phyloP scores from a whole-genome alignment of 2,888 invertebrate species.

The Nezara viridula region DNA sequence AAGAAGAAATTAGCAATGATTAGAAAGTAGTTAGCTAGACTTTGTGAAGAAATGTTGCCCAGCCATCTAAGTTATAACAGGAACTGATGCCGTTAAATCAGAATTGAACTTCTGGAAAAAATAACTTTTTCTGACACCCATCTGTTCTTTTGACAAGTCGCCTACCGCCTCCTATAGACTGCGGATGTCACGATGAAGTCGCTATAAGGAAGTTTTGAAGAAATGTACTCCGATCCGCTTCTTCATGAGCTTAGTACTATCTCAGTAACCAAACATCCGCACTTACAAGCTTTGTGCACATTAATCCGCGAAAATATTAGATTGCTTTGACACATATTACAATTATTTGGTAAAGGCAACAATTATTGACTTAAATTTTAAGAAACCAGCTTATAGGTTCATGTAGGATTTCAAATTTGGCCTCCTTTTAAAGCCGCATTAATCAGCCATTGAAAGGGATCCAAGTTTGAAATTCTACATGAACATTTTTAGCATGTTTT shows the following conservation, averaged over 20 bases:
- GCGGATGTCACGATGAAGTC: background rate
- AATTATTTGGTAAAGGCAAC: too few species aligned
- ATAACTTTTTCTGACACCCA: background rate
- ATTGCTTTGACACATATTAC: too few species aligned
- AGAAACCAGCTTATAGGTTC: too few species aligned
- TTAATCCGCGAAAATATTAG: too few species aligned
- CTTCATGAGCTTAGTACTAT: background rate
- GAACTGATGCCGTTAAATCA: slow-evolving; percentile 26
- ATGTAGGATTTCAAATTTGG: too few species aligned
- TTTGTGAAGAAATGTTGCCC: slow-evolving; percentile 3
- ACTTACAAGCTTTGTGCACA: background rate
- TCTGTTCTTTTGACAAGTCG: background rate
- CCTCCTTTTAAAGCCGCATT: too few species aligned
- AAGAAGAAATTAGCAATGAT: slow-evolving; percentile 17
- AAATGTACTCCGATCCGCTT: background rate
- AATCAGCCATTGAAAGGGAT: too few species aligned
- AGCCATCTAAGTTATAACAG: slow-evolving; percentile 1
- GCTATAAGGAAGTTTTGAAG: slow-evolving; percentile 7
- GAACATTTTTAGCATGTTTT: too few species aligned
- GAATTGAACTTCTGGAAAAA: slow-evolving; percentile 8
- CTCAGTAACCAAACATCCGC: background rate
- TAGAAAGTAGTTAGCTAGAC: slow-evolving; percentile 25
- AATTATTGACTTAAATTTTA: too few species aligned
- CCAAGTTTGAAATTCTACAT: too few species aligned
- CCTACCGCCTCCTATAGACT: background rate